Conservation (phyloP, 2,113 vertebrate genomes). For the Cranoglanis bouderius region DNA sequence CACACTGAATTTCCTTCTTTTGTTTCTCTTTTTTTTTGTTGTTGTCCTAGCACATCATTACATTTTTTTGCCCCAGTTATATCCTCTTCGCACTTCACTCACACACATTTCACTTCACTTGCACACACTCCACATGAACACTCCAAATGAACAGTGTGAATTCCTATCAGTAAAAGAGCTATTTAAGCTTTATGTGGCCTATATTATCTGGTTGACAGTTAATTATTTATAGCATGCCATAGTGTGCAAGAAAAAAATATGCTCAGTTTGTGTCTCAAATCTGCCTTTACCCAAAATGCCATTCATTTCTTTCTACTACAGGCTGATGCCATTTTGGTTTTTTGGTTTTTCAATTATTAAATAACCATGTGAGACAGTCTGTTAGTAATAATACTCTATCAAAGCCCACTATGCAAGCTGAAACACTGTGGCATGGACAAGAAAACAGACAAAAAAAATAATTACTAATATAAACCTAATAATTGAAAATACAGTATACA, state of each 20-base stretch:
- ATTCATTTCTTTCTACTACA: neutral
- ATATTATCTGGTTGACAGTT: neutral
- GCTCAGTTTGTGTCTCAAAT: neutral
- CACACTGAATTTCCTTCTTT: neutral
- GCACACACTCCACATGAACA: neutral
- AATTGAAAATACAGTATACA: neutral
- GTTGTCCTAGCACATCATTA: neutral
- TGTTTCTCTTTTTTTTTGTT: neutral
- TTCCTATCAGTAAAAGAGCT: neutral
- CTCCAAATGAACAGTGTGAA: neutral
- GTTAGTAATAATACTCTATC: neutral
- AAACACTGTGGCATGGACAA: neutral
- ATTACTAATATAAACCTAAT: neutral
- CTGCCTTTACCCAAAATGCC: neutral
- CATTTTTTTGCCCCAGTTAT: neutral
- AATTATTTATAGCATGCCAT: neutral
- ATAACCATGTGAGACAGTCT: neutral
- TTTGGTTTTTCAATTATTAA: neutral
- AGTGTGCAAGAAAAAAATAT: neutral
- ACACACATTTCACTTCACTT: neutral
- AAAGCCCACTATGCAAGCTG: neutral
- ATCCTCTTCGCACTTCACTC: neutral
- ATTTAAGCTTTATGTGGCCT: neutral
- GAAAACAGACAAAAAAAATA: neutral
- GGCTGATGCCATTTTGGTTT: neutral